A percentile compares a stretch with the other conserved stretches of the same genome.
These are phyloP conservation scores for Drosophila neocordata DNA, from an alignment of 1,140 invertebrate species.

Conservation along the genomic window DNA sequence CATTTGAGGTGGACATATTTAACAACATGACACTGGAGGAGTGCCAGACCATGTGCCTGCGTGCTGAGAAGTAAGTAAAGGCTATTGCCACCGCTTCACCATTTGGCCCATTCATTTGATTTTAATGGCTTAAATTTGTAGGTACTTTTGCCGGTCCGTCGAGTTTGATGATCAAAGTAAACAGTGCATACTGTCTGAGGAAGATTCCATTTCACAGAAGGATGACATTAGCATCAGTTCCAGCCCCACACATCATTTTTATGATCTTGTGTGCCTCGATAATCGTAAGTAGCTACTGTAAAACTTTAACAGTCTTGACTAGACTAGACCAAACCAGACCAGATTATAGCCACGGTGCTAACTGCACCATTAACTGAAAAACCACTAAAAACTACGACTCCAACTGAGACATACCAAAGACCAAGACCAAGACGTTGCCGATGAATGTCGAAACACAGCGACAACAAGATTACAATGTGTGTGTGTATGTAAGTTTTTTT, in stretches of 20 bases:
- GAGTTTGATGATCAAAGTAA: conserved; percentile 93
- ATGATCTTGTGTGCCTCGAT: conserved; percentile 92
- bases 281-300: conserved; percentile 88
- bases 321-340: neutral
- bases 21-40: conserved; percentile 92
- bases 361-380: conserved; percentile 42
- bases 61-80: conserved; percentile 90
- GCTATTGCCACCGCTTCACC: neutral
- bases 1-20: conserved; percentile 93
- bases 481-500: neutral
- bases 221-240: conserved; percentile 91
- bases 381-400: neutral
- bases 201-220: conserved; percentile 93
- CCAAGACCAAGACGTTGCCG: conserved; percentile 2
- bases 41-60: conserved; percentile 91
- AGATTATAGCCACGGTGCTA: conserved; percentile 31
- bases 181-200: conserved; percentile 93
- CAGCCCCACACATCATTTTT: conserved; percentile 92
- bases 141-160: conserved; percentile 94
- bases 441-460: conserved; percentile 44
- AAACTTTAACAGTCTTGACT: conserved; percentile 26
- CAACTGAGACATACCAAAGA: neutral
- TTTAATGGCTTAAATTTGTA: conserved; percentile 75
- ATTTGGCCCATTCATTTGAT: conserved; percentile 37
- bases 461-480: conserved; percentile 54